Evolutionary conservation across 2,888 invertebrate species (phyloP), one percentile per base, ranked within the genome.

Genomic region (Coleophora flavipennella): DNA sequence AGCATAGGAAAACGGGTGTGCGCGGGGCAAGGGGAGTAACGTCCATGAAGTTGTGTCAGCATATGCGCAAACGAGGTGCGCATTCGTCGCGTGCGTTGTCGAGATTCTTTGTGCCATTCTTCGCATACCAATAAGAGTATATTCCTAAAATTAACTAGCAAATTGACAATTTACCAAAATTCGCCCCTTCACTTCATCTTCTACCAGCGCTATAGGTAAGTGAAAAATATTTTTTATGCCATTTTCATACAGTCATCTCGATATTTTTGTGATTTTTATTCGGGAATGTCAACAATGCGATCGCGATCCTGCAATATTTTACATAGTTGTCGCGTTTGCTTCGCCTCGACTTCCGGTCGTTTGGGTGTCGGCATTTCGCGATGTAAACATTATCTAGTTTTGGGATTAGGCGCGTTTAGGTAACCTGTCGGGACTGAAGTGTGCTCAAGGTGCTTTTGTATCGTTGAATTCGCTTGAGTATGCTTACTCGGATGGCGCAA

Each of bases 21-120:
- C 60, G 80, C 78, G 85, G 80, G 81, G 78, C 63, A 67, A 72
- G 75, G 80, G 84, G 81, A 67, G 79, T 62, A 74, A 83, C 80
- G 81, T 81, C 83, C 81, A 69, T 83, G 84, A 83, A 88, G 87
- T 87, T 87, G 89, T 86, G 89, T 89, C 89, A 89, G 89, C 89
- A 89, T 87, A 86, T 91, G 91, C 91, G 92, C 91, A 89, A 88
- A 88, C 88, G 87, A 88, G 88, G 86, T 92, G 92, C 92, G 92
- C 92, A 88, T 87, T 89, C 88, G 89, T 87, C 88, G 89, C 89
- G 88, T 92, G 93, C 94, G 94, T 94, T 93, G 93, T 94, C 92
- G 90, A 90, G 93, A 94, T 94, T 95, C 94, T 94, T 94, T 94
- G 93, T 94, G 93, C 92, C 94, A 95, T 95, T 94, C 94, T 92